A percentile compares a stretch with the other conserved stretches of the same genome.
Evolutionary conservation across 2,888 invertebrate genomes (phyloP).

Genomic region (Noctua janthe): DNA sequence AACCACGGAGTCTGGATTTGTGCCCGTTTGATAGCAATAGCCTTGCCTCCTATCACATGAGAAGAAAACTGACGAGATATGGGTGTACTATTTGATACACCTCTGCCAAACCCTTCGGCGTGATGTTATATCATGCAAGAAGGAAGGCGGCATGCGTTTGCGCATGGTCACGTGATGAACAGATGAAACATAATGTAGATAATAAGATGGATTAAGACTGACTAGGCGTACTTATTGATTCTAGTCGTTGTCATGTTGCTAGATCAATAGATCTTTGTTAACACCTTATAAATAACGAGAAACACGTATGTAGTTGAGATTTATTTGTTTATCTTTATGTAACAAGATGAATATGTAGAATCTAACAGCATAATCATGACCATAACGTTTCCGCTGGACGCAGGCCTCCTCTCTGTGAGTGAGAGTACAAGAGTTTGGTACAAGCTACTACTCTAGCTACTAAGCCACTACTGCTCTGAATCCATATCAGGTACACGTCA

Average conservation of each 20-base stretch:
- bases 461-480: neutral
- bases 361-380: neutral
- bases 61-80: no score
- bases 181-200: slow-evolving; percentile 30
- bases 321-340: slow-evolving; percentile 39
- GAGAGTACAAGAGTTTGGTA: no score
- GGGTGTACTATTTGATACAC: no score
- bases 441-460: no score
- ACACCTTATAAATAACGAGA: slow-evolving; percentile 31
- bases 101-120: no score
- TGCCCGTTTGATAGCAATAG: no score
- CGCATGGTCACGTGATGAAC: slow-evolving; percentile 39
- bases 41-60: no score
- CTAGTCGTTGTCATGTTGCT: slow-evolving; percentile 14
- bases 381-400: neutral
- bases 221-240: slow-evolving; percentile 28
- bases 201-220: slow-evolving; percentile 45
- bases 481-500: neutral
- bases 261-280: slow-evolving; percentile 31
- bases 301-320: slow-evolving; percentile 22
- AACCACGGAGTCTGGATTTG: neutral
- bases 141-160: slow-evolving; percentile 50
- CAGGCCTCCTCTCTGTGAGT: neutral
- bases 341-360: slow-evolving; percentile 5
- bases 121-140: neutral